Evolutionary conservation across 1,140 invertebrate genomes (phyloP), one percentile per base, ranked within the genome.

Genomic region (Lepidotrigona ventralis): DNA sequence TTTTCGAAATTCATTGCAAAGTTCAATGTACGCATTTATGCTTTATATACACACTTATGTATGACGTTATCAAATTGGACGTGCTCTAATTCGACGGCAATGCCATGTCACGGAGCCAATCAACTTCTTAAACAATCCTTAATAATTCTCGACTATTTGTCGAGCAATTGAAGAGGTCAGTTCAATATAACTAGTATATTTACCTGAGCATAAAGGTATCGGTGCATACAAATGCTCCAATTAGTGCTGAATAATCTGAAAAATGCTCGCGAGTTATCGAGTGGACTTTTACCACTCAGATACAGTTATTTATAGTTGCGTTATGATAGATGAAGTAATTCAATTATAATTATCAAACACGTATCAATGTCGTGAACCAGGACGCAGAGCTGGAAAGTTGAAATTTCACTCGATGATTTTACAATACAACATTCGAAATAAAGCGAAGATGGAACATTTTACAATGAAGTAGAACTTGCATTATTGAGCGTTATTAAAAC

Each of bases 71-170:
- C 21, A 39, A 86, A 56, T n/a, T 79, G 46, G 26, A 33, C 77
- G 29, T 81, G 88, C 70, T 89, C 79, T 86, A 87, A 90, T 79
- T 82, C 66, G 56, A 83, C 29, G 64, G 51, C 75, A 82, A 80
- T 58, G 69, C 56, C 83, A 85, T 51, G 58, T 29, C 63, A 71
- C 51, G 74, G 77, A 84, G 78, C 29, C 71, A 82, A 88, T 88
- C 79, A 85, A 26, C 54, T 46, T 60, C 39, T 58, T 79, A 53
- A 85, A 88, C 83, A 73, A 88, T 79, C 39, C 39, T 85, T 87
- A 88, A 88, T 81, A 75, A 88, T 85, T n/a, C 56, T 15, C 17
- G 77, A 85, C 75, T 72, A 87, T 87, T n/a, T 72, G 66, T 64
- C 71, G 64, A 69, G 33, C 73, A 73, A 73, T 54, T 88, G 78